Evolutionary conservation across 2,113 vertebrate species (phyloP).

Genomic region (Planiliza haematocheilus): DNA sequence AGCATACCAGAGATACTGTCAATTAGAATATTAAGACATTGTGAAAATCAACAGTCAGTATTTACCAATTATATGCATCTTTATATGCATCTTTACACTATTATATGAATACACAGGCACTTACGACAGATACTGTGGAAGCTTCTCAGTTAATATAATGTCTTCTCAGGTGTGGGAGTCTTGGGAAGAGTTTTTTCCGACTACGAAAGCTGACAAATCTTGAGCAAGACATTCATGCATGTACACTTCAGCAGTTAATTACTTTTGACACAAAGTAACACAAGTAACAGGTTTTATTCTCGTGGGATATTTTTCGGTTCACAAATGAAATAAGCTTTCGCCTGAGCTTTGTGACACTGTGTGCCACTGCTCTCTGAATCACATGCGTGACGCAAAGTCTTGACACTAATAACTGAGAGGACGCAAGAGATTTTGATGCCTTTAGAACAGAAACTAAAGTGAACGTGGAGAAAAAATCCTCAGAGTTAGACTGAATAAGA

Average conservation of each 20-base stretch:
- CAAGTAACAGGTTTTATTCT: not conserved
- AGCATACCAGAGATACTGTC: not conserved
- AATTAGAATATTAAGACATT: too few species aligned
- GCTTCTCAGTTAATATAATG: not conserved
- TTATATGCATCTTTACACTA: too few species aligned
- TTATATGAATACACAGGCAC: too few species aligned
- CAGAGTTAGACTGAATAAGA: conserved; percentile 21
- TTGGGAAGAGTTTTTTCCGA: not conserved
- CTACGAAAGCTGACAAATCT: not conserved
- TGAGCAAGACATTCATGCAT: not conserved
- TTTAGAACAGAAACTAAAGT: conserved; percentile 19
- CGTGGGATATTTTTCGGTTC: not conserved
- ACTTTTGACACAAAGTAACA: not conserved
- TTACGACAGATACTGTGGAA: too few species aligned
- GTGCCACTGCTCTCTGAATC: not conserved
- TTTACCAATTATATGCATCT: not conserved
- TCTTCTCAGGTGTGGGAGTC: not conserved
- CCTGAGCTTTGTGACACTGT: not conserved
- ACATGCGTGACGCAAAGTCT: not conserved
- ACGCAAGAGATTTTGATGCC: not conserved
- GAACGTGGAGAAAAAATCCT: conserved; percentile 27
- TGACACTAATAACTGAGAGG: conserved; percentile 24
- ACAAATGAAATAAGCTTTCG: not conserved
- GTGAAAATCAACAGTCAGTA: not conserved
- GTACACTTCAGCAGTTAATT: not conserved